These are phyloP conservation scores for Otus scops DNA, from an alignment of 2,797 vertebrate species.

Conservation along the genomic window DNA sequence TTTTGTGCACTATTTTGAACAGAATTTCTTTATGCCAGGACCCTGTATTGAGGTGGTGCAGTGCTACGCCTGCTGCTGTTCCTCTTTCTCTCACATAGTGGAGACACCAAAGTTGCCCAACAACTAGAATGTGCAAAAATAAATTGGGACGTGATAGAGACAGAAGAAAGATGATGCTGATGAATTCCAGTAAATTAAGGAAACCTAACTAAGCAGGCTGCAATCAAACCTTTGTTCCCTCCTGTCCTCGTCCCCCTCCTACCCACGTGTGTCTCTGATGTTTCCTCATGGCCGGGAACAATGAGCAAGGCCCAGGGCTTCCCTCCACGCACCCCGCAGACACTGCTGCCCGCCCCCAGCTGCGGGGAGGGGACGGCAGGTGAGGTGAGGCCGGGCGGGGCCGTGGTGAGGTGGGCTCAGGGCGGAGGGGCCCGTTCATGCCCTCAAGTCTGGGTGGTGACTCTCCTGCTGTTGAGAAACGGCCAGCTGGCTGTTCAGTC, in stretches of 20 bases:
- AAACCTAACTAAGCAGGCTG: neutral
- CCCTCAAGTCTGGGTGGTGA: accelerated
- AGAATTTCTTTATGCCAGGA: no score
- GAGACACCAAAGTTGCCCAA: accelerated
- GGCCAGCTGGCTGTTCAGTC: neutral
- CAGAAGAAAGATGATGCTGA: accelerated
- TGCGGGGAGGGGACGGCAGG: no score
- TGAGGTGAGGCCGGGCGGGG: accelerated
- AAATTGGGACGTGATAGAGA: accelerated
- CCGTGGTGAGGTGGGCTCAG: neutral
- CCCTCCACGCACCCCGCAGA: accelerated
- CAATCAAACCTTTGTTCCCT: neutral
- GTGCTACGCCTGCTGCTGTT: accelerated
- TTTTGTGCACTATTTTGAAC: neutral
- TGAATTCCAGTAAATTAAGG: neutral
- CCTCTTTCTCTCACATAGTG: neutral
- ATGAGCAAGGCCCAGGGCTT: no score
- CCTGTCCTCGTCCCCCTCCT: accelerated
- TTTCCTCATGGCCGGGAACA: accelerated
- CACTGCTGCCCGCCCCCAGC: accelerated
- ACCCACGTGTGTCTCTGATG: accelerated
- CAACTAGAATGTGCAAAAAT: neutral
- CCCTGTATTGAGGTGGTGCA: neutral
- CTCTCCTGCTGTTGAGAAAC: accelerated
- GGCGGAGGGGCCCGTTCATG: neutral